These are phyloP conservation scores for Drosophila peninsularis DNA, from an alignment of 2,888 invertebrate genomes.

Conservation along the genomic window DNA sequence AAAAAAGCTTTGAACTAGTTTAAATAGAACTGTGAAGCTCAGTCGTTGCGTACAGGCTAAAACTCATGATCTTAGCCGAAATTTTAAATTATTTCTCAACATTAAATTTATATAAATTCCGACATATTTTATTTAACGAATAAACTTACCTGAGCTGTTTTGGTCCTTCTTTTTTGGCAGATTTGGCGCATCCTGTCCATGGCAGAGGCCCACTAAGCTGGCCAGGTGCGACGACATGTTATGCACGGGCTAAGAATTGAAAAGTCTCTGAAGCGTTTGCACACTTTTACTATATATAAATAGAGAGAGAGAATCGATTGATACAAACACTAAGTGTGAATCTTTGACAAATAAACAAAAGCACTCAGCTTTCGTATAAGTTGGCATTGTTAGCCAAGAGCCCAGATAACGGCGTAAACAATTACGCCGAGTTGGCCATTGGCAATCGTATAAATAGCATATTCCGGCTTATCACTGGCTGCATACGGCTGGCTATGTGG, in stretches of 20 bases:
- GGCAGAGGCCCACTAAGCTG: conserved; percentile 43
- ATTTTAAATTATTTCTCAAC: no score
- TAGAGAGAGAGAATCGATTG: conserved; percentile 4
- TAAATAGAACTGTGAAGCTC: neutral
- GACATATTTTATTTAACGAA: no score
- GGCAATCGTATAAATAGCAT: conserved; percentile 17
- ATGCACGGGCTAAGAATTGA: neutral
- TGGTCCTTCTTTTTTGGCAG: neutral
- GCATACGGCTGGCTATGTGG: neutral
- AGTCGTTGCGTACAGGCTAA: neutral
- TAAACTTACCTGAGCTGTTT: conserved; percentile 32
- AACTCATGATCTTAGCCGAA: no score
- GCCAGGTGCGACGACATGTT: conserved; percentile 50
- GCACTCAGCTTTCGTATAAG: conserved; percentile 3
- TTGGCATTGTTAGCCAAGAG: neutral
- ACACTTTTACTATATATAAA: conserved; percentile 38
- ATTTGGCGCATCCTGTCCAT: conserved; percentile 24
- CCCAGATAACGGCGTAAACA: conserved; percentile 41
- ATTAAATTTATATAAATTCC: no score
- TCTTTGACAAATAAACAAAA: conserved; percentile 20
- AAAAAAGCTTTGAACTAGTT: neutral
- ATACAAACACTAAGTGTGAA: conserved; percentile 28
- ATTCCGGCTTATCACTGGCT: conserved; percentile 11
- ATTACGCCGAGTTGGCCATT: conserved; percentile 19
- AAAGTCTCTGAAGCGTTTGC: conserved; percentile 9